A percentile compares a stretch with the other conserved stretches of the same genome.
Conservation (phyloP, 2,797 vertebrate genomes). For the Poeciliopsis paucimaculata region DNA sequence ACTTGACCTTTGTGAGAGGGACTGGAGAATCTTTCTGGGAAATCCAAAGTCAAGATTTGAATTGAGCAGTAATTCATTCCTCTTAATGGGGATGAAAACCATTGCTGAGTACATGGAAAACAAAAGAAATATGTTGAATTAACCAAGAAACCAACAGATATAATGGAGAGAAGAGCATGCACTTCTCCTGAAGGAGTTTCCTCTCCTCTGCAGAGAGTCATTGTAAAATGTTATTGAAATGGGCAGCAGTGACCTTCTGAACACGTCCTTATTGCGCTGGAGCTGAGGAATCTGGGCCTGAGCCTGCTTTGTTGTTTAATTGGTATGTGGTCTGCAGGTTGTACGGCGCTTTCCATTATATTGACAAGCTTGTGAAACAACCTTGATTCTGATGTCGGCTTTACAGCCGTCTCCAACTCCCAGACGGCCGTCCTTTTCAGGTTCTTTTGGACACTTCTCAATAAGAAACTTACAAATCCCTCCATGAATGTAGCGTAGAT, state of each 20-base stretch:
- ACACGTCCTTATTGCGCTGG: neutral
- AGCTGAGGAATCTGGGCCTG: neutral
- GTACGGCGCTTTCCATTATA: neutral
- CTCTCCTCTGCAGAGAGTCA: neutral
- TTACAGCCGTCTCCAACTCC: neutral
- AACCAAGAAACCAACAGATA: neutral
- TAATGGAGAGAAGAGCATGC: neutral
- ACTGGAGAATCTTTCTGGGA: neutral
- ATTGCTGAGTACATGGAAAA: too few species aligned
- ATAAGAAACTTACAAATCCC: neutral
- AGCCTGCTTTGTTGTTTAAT: conserved; percentile 5
- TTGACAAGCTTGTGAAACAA: neutral
- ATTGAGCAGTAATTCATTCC: neutral
- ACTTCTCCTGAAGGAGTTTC: neutral
- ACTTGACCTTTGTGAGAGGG: neutral
- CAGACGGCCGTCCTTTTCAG: neutral
- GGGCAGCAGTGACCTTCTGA: conserved; percentile 1
- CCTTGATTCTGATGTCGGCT: neutral
- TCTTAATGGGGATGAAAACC: neutral
- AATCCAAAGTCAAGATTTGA: neutral
- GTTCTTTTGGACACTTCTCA: neutral
- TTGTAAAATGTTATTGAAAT: conserved; percentile 2
- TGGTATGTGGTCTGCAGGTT: neutral
- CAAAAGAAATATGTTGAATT: neutral
- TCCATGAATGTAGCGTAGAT: neutral